Evolutionary conservation across 2,888 invertebrate genomes (phyloP), one percentile per base, ranked within the genome.

Genomic region (Cryptops parisi): DNA sequence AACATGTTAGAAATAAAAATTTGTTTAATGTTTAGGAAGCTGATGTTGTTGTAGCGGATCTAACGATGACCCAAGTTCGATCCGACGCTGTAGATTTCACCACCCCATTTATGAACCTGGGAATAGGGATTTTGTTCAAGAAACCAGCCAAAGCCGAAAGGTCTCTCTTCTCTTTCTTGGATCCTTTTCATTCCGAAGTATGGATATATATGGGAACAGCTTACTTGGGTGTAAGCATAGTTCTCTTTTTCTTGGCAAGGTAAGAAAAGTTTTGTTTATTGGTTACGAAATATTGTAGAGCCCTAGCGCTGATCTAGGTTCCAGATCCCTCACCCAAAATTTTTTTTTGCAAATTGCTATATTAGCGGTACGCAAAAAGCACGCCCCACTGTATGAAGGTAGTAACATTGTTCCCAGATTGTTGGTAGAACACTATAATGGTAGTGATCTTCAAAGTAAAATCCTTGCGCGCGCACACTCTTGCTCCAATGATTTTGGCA

Each of bases 91-190:
- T 76, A 3, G 75, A 76, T 63, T 77, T 76, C 62, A 77, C 76
- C 1, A 73, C 74, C 59, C 76, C 76, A 1, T 76, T 75, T 63
- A 74, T 77, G 68, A 74, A 74, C 60, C 63, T 76, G 22, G 62
- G 87, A 41, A 93, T 91, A 61, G 84, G 86, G 47, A 93, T 96
- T 62, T 70, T 93, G 25, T 93, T 84, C 70, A 82, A 80, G 64
- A 89, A 87, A 63, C 90, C 94, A 0, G 79, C 78, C 55, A 85
- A 85, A 61, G 80, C 84, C 60, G 81, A 87, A 1, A 90, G 93
- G 0, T 81, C 85, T 64, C 72, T 93, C 6, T 94, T 91, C 67
- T 90, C 91, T 1, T 96, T 96, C 67, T 78, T 91, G 65, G 85
- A 85, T 15, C 93, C 94, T 0, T 84, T 96, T 67, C 85, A 88